Conservation (phyloP, 2,113 vertebrate genomes). For the Cryptotis parvus region DNA sequence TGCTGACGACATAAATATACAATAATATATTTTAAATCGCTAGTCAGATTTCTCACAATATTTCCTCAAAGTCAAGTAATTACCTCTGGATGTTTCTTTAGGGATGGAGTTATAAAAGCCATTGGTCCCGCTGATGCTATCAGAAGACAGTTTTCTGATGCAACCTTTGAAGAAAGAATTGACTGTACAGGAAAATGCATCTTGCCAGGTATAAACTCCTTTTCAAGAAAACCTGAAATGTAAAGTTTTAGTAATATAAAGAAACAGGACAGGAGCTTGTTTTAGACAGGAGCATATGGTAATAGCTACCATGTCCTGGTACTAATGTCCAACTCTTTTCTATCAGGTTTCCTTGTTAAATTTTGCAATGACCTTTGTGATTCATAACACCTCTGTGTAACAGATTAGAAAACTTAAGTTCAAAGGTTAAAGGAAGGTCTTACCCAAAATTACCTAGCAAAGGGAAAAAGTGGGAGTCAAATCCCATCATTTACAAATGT, state of each 20-base stretch:
- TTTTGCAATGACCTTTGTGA: neutral
- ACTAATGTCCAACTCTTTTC: neutral
- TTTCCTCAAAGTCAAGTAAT: neutral
- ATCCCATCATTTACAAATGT: neutral
- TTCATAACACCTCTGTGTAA: neutral
- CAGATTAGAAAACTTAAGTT: neutral
- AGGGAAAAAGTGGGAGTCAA: neutral
- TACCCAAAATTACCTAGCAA: neutral
- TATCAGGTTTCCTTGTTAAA: neutral
- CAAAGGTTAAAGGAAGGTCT: neutral
- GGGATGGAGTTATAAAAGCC: slow-evolving; percentile 93
- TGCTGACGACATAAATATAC: neutral
- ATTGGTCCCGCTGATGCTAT: slow-evolving; percentile 91
- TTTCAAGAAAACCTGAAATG: slow-evolving; percentile 8
- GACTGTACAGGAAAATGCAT: slow-evolving; percentile 96
- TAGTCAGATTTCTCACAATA: slow-evolving; percentile 36
- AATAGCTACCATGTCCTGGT: neutral
- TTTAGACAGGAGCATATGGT: neutral
- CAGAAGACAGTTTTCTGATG: slow-evolving; percentile 86
- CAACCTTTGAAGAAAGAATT: slow-evolving; percentile 91
- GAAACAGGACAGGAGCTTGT: neutral
- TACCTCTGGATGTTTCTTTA: slow-evolving; percentile 77
- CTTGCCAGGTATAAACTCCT: slow-evolving; percentile 90
- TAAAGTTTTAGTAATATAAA: neutral
- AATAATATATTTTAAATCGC: slow-evolving; percentile 40